Evolutionary conservation across 2,888 invertebrate genomes (phyloP).

Genomic region (Melinaea menophilus): DNA sequence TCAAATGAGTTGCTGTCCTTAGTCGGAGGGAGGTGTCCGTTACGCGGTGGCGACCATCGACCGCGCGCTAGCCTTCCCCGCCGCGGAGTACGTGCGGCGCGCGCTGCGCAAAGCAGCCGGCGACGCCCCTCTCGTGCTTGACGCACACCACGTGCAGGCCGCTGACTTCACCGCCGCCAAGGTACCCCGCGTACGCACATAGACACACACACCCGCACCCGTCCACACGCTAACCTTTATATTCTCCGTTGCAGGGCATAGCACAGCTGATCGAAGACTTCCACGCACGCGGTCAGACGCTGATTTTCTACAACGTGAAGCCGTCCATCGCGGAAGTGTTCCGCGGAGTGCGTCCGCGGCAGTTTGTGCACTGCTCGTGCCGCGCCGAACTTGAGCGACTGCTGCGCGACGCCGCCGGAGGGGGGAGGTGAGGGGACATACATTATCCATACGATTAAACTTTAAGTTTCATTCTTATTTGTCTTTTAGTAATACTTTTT

Average conservation of each 20-base stretch:
- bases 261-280: slow-evolving; percentile 84
- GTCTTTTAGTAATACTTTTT: too few relatives aligned
- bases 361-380: slow-evolving; percentile 77
- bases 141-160: slow-evolving; percentile 88
- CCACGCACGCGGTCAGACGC: slow-evolving; percentile 80
- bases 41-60: slow-evolving; percentile 82
- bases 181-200: slow-evolving; percentile 53
- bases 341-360: slow-evolving; percentile 82
- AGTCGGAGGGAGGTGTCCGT: slow-evolving; percentile 64
- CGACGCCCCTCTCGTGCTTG: slow-evolving; percentile 83
- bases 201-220: background rate
- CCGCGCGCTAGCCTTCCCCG: slow-evolving; percentile 87
- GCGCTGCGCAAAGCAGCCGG: slow-evolving; percentile 85
- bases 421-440: background rate
- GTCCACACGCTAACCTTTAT: background rate
- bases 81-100: slow-evolving; percentile 85
- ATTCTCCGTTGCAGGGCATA: slow-evolving; percentile 76
- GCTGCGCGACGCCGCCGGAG: slow-evolving; percentile 40
- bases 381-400: slow-evolving; percentile 59
- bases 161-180: slow-evolving; percentile 89
- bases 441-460: background rate
- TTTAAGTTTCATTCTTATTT: too few relatives aligned
- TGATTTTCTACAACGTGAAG: slow-evolving; percentile 86
- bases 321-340: slow-evolving; percentile 84
- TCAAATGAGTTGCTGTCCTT: slow-evolving; percentile 18